These are phyloP conservation scores for Pomatostomus ruficeps DNA, from an alignment of 2,113 vertebrate genomes.

Conservation along the genomic window DNA sequence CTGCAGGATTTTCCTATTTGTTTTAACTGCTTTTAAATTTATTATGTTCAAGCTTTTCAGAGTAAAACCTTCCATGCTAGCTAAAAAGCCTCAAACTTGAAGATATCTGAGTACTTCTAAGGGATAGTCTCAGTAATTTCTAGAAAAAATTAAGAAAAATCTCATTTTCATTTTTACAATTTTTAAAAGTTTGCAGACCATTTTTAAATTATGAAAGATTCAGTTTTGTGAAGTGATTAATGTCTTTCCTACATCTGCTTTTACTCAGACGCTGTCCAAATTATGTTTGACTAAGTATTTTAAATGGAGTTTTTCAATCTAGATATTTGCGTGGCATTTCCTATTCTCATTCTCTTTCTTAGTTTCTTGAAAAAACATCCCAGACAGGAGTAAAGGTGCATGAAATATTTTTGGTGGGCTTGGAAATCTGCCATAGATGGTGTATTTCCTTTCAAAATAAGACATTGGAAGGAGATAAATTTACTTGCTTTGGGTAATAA, in stretches of 20 bases:
- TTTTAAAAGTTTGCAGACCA: background rate
- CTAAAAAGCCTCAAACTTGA: background rate
- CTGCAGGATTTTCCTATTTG: background rate
- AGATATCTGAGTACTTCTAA: background rate
- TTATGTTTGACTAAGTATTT: background rate
- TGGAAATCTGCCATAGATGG: background rate
- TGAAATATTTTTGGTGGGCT: background rate
- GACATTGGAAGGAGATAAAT: background rate
- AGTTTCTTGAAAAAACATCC: background rate
- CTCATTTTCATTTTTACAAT: background rate
- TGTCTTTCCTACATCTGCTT: background rate
- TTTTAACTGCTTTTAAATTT: background rate
- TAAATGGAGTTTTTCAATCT: background rate
- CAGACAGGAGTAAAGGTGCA: background rate
- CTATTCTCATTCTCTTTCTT: background rate
- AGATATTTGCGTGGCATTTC: background rate
- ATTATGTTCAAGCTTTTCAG: background rate
- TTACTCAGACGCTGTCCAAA: background rate
- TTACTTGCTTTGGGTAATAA: background rate
- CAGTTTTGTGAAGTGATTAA: background rate
- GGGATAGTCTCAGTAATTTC: background rate
- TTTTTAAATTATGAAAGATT: background rate
- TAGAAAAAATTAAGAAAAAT: background rate
- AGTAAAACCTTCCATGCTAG: background rate
- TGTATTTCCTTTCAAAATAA: background rate